phyloP scores from a whole-genome alignment of 2,113 vertebrate genomes.

The Elgaria multicarinata region DNA sequence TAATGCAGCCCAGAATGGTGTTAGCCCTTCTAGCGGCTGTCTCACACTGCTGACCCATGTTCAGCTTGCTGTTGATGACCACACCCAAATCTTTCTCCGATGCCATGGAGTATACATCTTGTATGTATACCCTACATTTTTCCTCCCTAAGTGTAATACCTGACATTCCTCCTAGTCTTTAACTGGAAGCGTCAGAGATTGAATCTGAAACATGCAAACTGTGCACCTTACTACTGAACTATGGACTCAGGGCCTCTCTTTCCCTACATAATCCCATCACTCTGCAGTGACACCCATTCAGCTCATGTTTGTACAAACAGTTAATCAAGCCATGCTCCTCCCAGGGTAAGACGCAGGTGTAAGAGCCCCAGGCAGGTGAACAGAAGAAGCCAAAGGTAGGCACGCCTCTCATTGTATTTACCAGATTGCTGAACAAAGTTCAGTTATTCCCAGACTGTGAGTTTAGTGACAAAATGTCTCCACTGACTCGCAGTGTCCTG shows the following conservation, averaged over 20 bases:
- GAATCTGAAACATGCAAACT: background rate
- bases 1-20: too few species aligned
- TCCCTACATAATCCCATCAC: background rate
- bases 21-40: too few species aligned
- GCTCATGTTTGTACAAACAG: background rate
- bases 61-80: too few species aligned
- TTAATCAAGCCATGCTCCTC: background rate
- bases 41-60: too few species aligned
- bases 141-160: too few species aligned
- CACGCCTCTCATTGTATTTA: background rate
- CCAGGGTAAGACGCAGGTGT: background rate
- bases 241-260: background rate
- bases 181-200: background rate
- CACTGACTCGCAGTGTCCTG: background rate
- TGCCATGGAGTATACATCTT: too few species aligned
- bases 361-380: background rate
- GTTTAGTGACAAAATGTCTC: background rate
- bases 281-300: background rate
- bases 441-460: background rate
- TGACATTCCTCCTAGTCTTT: too few species aligned
- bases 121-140: too few species aligned
- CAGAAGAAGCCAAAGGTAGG: background rate
- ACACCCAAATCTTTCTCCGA: too few species aligned
- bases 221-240: background rate
- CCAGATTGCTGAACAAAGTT: background rate